A percentile compares a stretch with the other conserved stretches of the same genome.
Evolutionary conservation across 2,113 vertebrate species (phyloP).

Genomic region (Sander vitreus): DNA sequence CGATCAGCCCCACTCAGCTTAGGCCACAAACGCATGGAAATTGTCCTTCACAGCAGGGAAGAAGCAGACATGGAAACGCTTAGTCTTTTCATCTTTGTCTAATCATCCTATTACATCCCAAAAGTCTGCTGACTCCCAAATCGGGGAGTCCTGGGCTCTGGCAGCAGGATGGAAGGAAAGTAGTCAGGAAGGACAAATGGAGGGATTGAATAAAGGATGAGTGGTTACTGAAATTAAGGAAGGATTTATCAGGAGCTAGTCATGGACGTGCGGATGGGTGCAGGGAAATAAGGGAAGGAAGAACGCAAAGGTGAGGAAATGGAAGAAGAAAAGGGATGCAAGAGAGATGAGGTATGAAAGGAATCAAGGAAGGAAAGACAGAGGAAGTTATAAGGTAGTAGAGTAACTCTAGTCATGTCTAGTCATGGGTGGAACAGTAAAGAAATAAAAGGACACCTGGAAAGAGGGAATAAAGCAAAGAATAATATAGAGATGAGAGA

Average conservation of each 20-base stretch:
- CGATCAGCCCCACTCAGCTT: background rate
- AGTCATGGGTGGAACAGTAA: background rate
- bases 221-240: background rate
- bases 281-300: too few species aligned
- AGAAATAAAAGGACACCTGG: background rate
- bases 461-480: background rate
- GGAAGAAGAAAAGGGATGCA: background rate
- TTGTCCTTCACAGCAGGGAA: slow-evolving; percentile 49
- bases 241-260: background rate
- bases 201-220: background rate
- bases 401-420: too few species aligned
- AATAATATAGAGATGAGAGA: background rate
- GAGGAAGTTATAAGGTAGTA: too few species aligned
- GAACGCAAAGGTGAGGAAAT: background rate
- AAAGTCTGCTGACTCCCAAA: slow-evolving; percentile 45
- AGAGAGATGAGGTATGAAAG: background rate
- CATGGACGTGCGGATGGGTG: background rate
- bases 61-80: slow-evolving; percentile 47
- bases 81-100: slow-evolving; percentile 73
- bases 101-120: slow-evolving; percentile 59
- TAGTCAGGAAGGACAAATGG: background rate
- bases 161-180: slow-evolving; percentile 25
- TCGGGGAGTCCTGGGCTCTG: slow-evolving; percentile 9
- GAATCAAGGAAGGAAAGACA: too few species aligned
- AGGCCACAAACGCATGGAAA: slow-evolving; percentile 17